A percentile compares a stretch with the other conserved stretches of the same genome.
Evolutionary conservation across 1,140 invertebrate species (phyloP).

Genomic region (Penaeus indicus): DNA sequence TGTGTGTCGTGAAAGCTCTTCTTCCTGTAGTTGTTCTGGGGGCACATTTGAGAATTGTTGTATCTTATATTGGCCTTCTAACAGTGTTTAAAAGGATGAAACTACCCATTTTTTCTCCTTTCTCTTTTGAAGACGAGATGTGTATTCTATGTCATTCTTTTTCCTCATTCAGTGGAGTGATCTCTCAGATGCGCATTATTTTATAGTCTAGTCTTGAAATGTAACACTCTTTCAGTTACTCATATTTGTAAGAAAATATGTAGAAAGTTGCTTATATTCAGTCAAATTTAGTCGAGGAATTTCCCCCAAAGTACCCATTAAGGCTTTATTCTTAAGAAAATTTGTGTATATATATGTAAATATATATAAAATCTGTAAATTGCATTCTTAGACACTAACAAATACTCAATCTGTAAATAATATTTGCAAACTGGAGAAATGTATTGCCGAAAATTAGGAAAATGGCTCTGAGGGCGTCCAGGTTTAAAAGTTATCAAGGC

Average conservation of each 20-base stretch:
- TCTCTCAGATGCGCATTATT: background rate
- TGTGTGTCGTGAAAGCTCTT: too few species aligned
- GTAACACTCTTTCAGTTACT: slow-evolving; percentile 19
- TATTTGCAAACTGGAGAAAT: background rate
- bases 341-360: slow-evolving; percentile 29
- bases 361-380: slow-evolving; percentile 27
- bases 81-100: too few species aligned
- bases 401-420: slow-evolving; percentile 36
- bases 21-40: too few species aligned
- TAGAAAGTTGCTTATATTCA: slow-evolving; percentile 1
- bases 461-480: too few species aligned
- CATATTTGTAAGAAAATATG: too few species aligned
- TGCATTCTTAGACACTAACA: slow-evolving; percentile 1
- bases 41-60: too few species aligned
- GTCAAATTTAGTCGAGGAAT: slow-evolving; percentile 15
- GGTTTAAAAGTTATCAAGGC: too few species aligned
- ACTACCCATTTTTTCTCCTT: too few species aligned
- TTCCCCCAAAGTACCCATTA: slow-evolving; percentile 23
- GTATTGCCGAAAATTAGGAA: too few species aligned
- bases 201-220: slow-evolving; percentile 34
- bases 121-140: too few species aligned
- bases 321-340: slow-evolving; percentile 34
- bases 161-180: background rate
- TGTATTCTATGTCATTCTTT: background rate
- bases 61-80: too few species aligned